Percentiles rank a stretch among this genome's conserved stretches.
Conservation (phyloP, 2,113 vertebrate species). For the Arvicanthis niloticus region DNA sequence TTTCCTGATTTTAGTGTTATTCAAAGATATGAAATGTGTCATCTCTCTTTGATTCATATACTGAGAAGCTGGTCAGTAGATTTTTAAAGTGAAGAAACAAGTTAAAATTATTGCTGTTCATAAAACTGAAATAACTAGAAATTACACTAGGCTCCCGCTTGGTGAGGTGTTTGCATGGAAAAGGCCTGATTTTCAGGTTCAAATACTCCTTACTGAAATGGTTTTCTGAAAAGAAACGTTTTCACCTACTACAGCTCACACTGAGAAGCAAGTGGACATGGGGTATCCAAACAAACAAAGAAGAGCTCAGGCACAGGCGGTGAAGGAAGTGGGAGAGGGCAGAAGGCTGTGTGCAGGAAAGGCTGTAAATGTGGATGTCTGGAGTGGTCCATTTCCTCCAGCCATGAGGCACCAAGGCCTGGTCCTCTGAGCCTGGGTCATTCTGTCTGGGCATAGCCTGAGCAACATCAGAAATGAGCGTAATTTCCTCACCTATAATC, state of each 20-base stretch:
- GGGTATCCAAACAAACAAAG: neutral
- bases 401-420: neutral
- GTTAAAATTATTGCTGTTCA: neutral
- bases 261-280: neutral
- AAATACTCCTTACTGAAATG: neutral
- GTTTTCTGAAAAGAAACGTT: constrained; percentile 28
- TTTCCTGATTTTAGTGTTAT: neutral
- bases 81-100: neutral
- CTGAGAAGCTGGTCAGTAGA: neutral
- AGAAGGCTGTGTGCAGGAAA: neutral
- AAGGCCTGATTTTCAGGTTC: neutral
- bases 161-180: neutral
- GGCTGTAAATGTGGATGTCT: too few relatives aligned
- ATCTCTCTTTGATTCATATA: neutral
- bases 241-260: neutral
- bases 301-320: neutral
- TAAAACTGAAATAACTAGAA: neutral
- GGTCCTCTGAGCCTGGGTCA: neutral
- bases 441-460: neutral
- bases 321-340: too few relatives aligned
- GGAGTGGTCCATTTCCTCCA: too few relatives aligned
- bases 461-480: neutral
- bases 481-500: neutral
- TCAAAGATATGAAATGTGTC: neutral
- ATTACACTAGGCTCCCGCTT: neutral